Evolutionary conservation across 2,888 invertebrate genomes (phyloP).

Genomic region (Stenurella melanura): DNA sequence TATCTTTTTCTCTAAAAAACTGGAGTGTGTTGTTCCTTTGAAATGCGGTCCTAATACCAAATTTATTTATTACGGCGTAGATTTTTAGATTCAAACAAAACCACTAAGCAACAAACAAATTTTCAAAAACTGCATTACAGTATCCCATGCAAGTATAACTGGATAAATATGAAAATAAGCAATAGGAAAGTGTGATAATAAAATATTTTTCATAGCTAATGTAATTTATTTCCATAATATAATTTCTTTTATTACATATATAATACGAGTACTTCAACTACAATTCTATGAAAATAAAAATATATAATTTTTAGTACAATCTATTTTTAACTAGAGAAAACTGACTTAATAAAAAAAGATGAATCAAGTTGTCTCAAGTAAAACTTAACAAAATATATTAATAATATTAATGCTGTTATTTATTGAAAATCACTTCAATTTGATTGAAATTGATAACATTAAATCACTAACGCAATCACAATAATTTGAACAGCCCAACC

Average conservation of each 20-base stretch:
- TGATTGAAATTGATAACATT: not conserved
- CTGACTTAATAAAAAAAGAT: not conserved
- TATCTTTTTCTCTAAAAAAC: too few relatives aligned
- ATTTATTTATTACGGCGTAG: too few relatives aligned
- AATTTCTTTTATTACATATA: not conserved
- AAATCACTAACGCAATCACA: conserved; percentile 29
- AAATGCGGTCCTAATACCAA: too few relatives aligned
- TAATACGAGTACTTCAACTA: not conserved
- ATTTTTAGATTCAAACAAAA: too few relatives aligned
- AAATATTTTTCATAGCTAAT: not conserved
- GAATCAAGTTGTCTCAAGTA: not conserved
- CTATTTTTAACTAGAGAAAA: not conserved
- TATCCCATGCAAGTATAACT: too few relatives aligned
- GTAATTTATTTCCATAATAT: not conserved
- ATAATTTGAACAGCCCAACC: conserved; percentile 23
- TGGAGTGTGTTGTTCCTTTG: too few relatives aligned
- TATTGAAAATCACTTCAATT: not conserved
- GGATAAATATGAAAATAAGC: too few relatives aligned
- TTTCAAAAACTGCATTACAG: too few relatives aligned
- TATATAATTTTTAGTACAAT: not conserved
- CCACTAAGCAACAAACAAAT: too few relatives aligned
- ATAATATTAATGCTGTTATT: conserved; percentile 12
- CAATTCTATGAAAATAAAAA: not conserved
- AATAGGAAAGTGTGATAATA: too few relatives aligned
- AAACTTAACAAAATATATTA: conserved; percentile 5